Evolutionary conservation across 2,797 vertebrate genomes (phyloP).

Genomic region (Scleropages formosus): DNA sequence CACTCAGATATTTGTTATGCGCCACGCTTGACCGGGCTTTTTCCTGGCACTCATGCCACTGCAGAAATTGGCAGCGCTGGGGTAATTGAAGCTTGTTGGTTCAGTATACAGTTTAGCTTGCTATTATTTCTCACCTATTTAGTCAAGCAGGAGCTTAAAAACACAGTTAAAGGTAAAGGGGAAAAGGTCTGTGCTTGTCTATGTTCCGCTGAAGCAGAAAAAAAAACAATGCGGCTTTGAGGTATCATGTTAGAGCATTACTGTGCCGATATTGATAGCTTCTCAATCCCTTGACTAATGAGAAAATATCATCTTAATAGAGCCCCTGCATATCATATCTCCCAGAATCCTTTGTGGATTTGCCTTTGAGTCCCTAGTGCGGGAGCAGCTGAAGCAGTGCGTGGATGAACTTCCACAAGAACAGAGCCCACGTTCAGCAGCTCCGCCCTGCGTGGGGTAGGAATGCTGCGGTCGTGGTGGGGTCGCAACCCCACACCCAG

Average conservation of each 20-base stretch:
- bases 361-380: background rate
- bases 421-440: conserved; percentile 23
- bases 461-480: conserved; percentile 47
- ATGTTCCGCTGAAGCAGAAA: too few species aligned
- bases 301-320: too few species aligned
- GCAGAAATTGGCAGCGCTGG: background rate
- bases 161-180: background rate
- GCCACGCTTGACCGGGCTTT: background rate
- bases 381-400: background rate
- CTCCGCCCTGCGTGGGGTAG: conserved; percentile 56
- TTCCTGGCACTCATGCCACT: background rate
- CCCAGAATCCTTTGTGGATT: background rate
- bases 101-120: too few species aligned
- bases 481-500: conserved; percentile 25
- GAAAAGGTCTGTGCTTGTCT: too few species aligned
- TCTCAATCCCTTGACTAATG: too few species aligned
- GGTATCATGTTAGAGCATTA: too few species aligned
- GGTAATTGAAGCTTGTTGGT: background rate
- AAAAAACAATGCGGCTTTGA: too few species aligned
- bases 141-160: background rate
- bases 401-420: background rate
- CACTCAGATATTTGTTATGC: background rate
- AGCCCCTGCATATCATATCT: background rate
- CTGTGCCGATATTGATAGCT: too few species aligned
- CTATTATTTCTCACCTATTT: background rate